Conservation (phyloP, 2,113 vertebrate genomes). For the Labeo catla region DNA sequence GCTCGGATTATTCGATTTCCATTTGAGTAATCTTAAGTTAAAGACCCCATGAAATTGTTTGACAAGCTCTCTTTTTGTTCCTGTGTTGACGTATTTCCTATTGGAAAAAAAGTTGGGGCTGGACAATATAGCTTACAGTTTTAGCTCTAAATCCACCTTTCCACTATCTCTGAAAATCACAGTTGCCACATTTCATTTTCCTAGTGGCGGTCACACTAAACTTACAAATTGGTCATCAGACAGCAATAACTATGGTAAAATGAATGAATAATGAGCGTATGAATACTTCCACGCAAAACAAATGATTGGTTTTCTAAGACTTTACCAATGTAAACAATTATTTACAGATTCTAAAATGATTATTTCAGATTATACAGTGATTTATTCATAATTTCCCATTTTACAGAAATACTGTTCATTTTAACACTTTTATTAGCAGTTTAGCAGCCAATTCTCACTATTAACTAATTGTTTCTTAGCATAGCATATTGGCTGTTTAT, state of each 20-base stretch:
- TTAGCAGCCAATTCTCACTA: too few species aligned
- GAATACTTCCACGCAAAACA: background rate
- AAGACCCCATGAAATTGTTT: background rate
- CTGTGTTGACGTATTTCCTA: background rate
- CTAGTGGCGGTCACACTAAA: background rate
- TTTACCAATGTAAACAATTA: background rate
- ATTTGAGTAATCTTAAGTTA: background rate
- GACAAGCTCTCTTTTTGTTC: background rate
- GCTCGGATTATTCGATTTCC: background rate
- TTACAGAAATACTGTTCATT: too few species aligned
- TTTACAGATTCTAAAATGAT: background rate
- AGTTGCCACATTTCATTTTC: background rate
- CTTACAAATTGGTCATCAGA: background rate
- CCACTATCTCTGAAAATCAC: background rate
- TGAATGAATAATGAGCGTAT: background rate
- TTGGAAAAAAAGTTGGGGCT: background rate
- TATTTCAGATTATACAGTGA: too few species aligned
- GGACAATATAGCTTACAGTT: background rate
- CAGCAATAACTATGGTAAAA: background rate
- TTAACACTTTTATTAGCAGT: too few species aligned
- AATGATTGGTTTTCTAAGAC: background rate
- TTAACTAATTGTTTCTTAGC: too few species aligned
- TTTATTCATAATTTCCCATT: too few species aligned
- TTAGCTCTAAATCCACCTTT: background rate
- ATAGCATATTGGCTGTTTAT: too few species aligned